phyloP scores from a whole-genome alignment of 2,113 vertebrate species.

The human (Homo sapiens) region DNA sequence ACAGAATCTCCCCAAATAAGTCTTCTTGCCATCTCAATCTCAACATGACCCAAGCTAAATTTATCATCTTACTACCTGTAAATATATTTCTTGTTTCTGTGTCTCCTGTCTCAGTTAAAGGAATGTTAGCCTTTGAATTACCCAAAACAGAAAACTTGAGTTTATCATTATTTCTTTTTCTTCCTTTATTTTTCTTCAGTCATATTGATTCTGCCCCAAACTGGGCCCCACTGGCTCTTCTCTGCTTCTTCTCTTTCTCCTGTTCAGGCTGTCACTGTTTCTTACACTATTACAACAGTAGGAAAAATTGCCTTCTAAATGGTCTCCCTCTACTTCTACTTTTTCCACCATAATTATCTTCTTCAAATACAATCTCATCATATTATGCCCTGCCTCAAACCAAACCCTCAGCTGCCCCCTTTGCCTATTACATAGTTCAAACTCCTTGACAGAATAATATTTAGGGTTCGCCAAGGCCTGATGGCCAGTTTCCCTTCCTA shows the following conservation, averaged over 20 bases:
- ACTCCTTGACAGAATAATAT: background rate
- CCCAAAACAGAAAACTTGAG: background rate
- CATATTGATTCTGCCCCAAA: background rate
- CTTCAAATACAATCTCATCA: slow-evolving; percentile 4
- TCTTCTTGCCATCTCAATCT: background rate
- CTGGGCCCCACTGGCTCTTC: background rate
- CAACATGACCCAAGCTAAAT: background rate
- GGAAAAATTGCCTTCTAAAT: background rate
- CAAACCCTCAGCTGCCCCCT: background rate
- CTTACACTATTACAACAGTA: background rate
- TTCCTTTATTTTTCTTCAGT: background rate
- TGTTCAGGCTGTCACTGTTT: background rate
- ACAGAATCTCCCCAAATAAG: background rate
- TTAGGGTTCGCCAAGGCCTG: background rate
- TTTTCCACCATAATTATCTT: background rate
- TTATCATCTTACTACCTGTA: background rate
- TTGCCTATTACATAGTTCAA: background rate
- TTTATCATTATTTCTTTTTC: background rate
- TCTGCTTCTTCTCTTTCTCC: background rate
- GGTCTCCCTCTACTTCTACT: background rate
- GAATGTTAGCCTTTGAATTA: background rate
- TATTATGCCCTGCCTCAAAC: background rate
- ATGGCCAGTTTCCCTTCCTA: background rate
- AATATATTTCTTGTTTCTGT: background rate
- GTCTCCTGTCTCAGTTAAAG: background rate